Evolutionary conservation across 2,113 vertebrate genomes (phyloP).

Genomic region (Peromyscus californicus): DNA sequence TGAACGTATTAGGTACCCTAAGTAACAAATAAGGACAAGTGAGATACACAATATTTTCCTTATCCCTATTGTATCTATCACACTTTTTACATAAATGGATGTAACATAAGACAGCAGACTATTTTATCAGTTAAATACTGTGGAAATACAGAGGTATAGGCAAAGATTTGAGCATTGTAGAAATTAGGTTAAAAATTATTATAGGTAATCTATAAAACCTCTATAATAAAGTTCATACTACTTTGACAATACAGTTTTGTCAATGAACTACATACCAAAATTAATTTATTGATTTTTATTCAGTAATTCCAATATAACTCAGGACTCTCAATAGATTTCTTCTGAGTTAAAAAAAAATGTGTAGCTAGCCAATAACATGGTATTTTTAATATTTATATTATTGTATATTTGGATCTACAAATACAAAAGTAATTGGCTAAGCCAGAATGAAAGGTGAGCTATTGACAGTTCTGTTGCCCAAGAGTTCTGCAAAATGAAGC

Average conservation of each 20-base stretch:
- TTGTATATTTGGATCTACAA: not conserved
- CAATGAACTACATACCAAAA: slow-evolving; percentile 61
- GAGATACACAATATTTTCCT: not conserved
- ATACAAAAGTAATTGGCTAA: slow-evolving; percentile 36
- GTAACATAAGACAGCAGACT: not conserved
- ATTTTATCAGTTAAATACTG: not conserved
- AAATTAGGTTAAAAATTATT: not conserved
- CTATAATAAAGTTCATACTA: not conserved
- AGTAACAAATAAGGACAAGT: not conserved
- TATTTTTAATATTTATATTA: slow-evolving; percentile 45
- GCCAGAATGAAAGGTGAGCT: slow-evolving; percentile 17
- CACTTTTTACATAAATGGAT: not conserved
- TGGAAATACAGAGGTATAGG: not conserved
- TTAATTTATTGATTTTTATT: slow-evolving; percentile 63
- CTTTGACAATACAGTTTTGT: slow-evolving; percentile 60
- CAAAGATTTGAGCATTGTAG: not conserved
- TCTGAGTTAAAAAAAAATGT: slow-evolving; percentile 21
- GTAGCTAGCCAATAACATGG: slow-evolving; percentile 33
- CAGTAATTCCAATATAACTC: not conserved
- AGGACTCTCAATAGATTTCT: not conserved
- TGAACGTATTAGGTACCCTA: not conserved
- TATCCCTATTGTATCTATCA: not conserved
- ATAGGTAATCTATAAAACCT: not conserved
- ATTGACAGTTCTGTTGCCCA: slow-evolving; percentile 11
- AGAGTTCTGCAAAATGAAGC: not conserved